A percentile compares a stretch with the other conserved stretches of the same genome.
phyloP scores from a whole-genome alignment of 2,888 invertebrate species.

The Liopterus haemorrhoidalis region DNA sequence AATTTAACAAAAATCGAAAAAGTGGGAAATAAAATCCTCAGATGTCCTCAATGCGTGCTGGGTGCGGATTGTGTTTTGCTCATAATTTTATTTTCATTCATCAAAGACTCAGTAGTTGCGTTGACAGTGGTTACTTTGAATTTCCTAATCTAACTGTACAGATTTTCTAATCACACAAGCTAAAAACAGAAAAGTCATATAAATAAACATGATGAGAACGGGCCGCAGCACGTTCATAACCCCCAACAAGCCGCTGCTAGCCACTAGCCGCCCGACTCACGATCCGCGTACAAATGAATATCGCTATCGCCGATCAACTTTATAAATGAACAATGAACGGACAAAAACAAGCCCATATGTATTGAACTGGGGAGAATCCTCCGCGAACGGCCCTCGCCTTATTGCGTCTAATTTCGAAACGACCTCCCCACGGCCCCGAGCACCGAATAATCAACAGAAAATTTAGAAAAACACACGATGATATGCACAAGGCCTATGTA shows the following conservation, averaged over 20 bases:
- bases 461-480: slow-evolving; percentile 13
- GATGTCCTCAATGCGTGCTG: slow-evolving; percentile 88
- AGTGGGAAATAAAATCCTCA: slow-evolving; percentile 66
- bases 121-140: slow-evolving; percentile 49
- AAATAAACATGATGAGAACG: too few species aligned
- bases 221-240: too few species aligned
- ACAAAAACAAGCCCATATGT: too few species aligned
- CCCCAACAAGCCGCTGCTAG: too few species aligned
- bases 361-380: too few species aligned
- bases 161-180: slow-evolving; percentile 59
- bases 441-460: slow-evolving; percentile 9
- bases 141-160: slow-evolving; percentile 51
- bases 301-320: too few species aligned
- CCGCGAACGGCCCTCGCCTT: too few species aligned
- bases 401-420: too few species aligned
- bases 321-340: too few species aligned
- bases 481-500: slow-evolving; percentile 19
- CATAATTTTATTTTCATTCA: slow-evolving; percentile 38
- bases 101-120: slow-evolving; percentile 44
- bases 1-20: slow-evolving; percentile 44
- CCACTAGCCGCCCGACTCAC: too few species aligned
- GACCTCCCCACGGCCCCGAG: too few species aligned
- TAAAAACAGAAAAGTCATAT: slow-evolving; percentile 47
- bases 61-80: slow-evolving; percentile 61
- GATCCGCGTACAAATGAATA: too few species aligned